Evolutionary conservation across 2,888 invertebrate genomes (phyloP).

Genomic region (Aradus depressus): DNA sequence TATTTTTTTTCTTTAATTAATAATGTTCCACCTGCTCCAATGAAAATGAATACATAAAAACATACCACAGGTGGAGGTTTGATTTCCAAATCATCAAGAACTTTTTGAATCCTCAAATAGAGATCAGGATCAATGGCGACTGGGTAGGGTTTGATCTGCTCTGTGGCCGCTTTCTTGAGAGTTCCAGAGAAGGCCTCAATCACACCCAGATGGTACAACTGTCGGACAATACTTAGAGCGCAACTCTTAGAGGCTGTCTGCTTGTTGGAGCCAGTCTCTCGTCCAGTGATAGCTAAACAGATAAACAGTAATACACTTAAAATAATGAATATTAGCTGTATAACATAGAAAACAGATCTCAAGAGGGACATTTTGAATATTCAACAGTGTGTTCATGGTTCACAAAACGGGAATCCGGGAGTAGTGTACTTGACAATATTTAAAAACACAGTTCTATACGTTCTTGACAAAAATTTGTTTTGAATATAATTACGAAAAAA

Average conservation of each 20-base stretch:
- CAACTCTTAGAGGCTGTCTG: constrained; percentile 94
- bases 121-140: constrained; percentile 67
- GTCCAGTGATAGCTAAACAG: constrained; percentile 44
- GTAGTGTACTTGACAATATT: too few species aligned
- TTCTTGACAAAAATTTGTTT: too few species aligned
- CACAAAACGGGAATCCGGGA: too few species aligned
- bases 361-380: neutral
- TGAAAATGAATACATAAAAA: too few species aligned
- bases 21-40: too few species aligned
- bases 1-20: too few species aligned
- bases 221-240: constrained; percentile 86
- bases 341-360: neutral
- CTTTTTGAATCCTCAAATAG: constrained; percentile 46
- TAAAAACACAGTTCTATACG: too few species aligned
- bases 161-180: constrained; percentile 59
- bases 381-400: too few species aligned
- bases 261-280: constrained; percentile 94
- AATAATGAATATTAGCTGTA: neutral
- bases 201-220: constrained; percentile 85
- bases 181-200: constrained; percentile 81
- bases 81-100: constrained; percentile 39
- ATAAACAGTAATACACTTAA: constrained; percentile 15
- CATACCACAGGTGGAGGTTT: constrained; percentile 22
- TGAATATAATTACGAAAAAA: too few species aligned
- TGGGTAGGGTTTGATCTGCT: constrained; percentile 64